Conservation (phyloP, 2,113 vertebrate genomes). For the Pan troglodytes region NHGRI_mPanTro3-v2.1_pri NC_072408.2:107834001-107834500, state of each 20-base stretch:
- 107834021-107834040: background rate
- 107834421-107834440: background rate
- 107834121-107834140: background rate
- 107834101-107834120: background rate
- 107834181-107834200: background rate
- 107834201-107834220: background rate
- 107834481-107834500: background rate
- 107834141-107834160: background rate
- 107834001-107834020: background rate
- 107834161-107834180: background rate
- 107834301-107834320: background rate
- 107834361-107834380: background rate
- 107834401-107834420: background rate
- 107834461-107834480: background rate
- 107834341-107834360: background rate
- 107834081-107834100: background rate
- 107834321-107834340: background rate
- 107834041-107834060: background rate
- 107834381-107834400: background rate
- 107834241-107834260: background rate
- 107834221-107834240: background rate
- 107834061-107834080: background rate
- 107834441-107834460: background rate
- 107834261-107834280: background rate
- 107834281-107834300: background rate